phyloP scores from a whole-genome alignment of 2,888 invertebrate species.

The Eupeodes luniger region DNA sequence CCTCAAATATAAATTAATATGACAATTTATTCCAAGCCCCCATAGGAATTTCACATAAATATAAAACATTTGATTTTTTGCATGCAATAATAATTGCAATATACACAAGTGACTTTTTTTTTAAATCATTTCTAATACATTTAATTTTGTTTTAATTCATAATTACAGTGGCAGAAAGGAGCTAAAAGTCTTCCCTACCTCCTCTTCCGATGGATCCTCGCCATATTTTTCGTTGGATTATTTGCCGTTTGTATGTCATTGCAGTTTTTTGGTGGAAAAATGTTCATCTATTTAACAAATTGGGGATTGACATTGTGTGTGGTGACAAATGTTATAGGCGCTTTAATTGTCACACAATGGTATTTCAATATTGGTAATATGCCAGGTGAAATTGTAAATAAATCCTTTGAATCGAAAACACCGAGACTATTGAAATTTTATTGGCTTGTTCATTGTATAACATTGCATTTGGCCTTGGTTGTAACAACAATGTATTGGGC shows the following conservation, averaged over 20 bases:
- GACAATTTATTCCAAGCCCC: too few species aligned
- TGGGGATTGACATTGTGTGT: constrained; percentile 83
- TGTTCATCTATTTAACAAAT: constrained; percentile 84
- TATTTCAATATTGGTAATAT: constrained; percentile 80
- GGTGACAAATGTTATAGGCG: constrained; percentile 81
- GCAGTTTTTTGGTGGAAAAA: constrained; percentile 80
- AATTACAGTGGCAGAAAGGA: constrained; percentile 82
- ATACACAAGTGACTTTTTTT: neutral
- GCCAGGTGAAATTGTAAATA: constrained; percentile 77
- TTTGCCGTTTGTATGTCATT: constrained; percentile 79
- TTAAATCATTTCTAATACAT: neutral
- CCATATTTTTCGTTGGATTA: constrained; percentile 80
- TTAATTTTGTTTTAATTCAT: neutral
- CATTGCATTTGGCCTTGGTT: constrained; percentile 88
- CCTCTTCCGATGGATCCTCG: constrained; percentile 82
- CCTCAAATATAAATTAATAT: too few species aligned
- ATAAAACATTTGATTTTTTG: too few species aligned
- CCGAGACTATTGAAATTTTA: constrained; percentile 85
- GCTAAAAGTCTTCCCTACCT: constrained; percentile 80
- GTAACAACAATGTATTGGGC: constrained; percentile 91
- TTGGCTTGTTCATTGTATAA: constrained; percentile 89
- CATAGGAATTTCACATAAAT: too few species aligned
- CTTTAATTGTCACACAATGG: constrained; percentile 82
- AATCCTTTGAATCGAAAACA: constrained; percentile 77
- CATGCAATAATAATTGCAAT: too few species aligned